Percentiles rank a stretch among this genome's conserved stretches.
phyloP scores from a whole-genome alignment of 1,140 invertebrate species.

The Drosophila subpulchrella region DNA sequence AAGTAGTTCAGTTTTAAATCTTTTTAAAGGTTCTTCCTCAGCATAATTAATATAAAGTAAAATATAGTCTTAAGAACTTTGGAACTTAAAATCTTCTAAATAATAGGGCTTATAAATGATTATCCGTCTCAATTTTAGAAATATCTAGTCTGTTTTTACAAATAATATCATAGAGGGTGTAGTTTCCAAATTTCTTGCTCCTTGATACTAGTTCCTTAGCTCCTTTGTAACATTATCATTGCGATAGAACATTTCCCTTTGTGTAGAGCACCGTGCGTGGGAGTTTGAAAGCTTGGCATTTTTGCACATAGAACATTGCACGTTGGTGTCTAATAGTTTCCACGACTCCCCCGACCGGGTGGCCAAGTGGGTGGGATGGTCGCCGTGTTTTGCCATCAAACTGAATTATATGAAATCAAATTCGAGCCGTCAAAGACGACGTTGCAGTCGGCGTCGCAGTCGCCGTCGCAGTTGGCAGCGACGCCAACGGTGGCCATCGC shows the following conservation, averaged over 20 bases:
- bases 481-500: conserved; percentile 44
- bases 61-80: too few relatives aligned
- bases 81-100: too few relatives aligned
- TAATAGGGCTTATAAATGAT: too few relatives aligned
- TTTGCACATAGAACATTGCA: conserved; percentile 42
- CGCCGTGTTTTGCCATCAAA: conserved; percentile 29
- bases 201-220: neutral
- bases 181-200: neutral
- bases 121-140: too few relatives aligned
- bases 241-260: neutral
- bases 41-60: too few relatives aligned
- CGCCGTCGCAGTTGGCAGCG: conserved; percentile 16
- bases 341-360: conserved; percentile 2
- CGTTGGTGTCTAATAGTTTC: conserved; percentile 25
- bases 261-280: neutral
- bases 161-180: too few relatives aligned
- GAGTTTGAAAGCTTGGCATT: conserved; percentile 24
- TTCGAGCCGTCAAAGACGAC: conserved; percentile 33
- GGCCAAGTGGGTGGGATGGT: conserved; percentile 9
- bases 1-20: too few relatives aligned
- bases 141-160: too few relatives aligned
- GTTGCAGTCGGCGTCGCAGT: conserved; percentile 10
- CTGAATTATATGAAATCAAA: conserved; percentile 62
- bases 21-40: too few relatives aligned
- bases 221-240: neutral